These are phyloP conservation scores for Cardiocondyla obscurior DNA, from an alignment of 1,140 invertebrate genomes.

Conservation along the genomic window DNA sequence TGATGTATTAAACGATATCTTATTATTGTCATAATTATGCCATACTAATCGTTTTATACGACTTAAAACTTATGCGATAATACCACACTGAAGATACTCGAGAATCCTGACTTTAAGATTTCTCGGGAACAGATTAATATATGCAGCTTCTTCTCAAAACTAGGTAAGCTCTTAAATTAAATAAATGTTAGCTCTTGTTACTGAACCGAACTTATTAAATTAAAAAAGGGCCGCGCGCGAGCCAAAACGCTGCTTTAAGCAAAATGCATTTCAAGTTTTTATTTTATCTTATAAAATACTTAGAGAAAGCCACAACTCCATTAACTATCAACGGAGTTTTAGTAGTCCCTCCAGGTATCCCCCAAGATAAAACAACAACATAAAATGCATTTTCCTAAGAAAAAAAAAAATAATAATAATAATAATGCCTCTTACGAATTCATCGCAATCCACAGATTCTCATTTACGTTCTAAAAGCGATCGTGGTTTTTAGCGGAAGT, in stretches of 20 bases:
- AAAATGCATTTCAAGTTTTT: constrained; percentile 47
- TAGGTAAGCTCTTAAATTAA: constrained; percentile 36
- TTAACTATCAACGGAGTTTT: constrained; percentile 37
- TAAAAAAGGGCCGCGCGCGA: constrained; percentile 30
- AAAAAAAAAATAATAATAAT: constrained; percentile 3
- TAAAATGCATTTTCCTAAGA: background rate
- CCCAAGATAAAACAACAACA: background rate
- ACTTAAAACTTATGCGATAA: constrained; percentile 38
- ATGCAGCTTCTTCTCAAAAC: constrained; percentile 25
- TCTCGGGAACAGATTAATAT: constrained; percentile 36
- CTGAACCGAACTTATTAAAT: constrained; percentile 29
- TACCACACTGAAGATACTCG: constrained; percentile 14
- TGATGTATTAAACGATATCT: background rate
- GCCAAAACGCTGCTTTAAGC: constrained; percentile 35
- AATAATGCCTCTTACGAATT: background rate
- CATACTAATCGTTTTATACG: background rate
- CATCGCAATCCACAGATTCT: background rate
- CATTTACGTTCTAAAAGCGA: background rate
- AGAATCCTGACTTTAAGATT: constrained; percentile 33
- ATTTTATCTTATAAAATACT: constrained; percentile 36
- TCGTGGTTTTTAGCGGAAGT: background rate
- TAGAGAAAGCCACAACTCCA: constrained; percentile 17
- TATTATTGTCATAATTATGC: constrained; percentile 4
- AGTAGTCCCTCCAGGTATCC: background rate
- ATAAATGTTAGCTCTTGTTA: constrained; percentile 45